Conservation (phyloP, 1,140 invertebrate species). For the Bombus haemorrhoidalis region DNA sequence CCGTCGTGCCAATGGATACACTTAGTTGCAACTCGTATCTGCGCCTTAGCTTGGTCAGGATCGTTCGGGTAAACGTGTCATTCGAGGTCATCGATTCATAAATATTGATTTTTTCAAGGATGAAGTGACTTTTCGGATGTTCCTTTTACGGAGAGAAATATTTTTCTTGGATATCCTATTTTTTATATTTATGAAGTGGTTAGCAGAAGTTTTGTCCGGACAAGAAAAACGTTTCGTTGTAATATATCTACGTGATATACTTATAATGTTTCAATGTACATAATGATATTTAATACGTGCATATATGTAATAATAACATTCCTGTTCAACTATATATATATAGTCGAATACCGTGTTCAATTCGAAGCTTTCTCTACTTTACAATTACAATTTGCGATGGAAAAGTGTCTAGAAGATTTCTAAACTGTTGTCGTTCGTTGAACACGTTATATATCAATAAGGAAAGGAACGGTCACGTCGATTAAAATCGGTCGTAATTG, state of each 20-base stretch:
- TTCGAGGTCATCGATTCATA: neutral
- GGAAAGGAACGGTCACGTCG: neutral
- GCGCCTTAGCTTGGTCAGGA: slow-evolving; percentile 7
- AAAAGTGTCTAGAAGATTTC: slow-evolving; percentile 40
- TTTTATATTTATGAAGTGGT: too few relatives aligned
- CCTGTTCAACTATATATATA: too few relatives aligned
- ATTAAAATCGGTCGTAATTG: neutral
- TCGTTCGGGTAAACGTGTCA: neutral
- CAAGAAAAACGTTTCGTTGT: too few relatives aligned
- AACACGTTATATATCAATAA: neutral
- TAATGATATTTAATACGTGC: too few relatives aligned
- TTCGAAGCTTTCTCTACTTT: slow-evolving; percentile 55
- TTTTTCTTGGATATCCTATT: too few relatives aligned
- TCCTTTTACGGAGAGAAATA: neutral
- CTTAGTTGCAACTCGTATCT: neutral
- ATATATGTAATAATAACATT: too few relatives aligned
- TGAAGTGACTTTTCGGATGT: too few relatives aligned
- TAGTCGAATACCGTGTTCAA: slow-evolving; percentile 46
- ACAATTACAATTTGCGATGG: slow-evolving; percentile 12
- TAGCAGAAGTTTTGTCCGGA: neutral
- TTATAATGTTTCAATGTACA: too few relatives aligned
- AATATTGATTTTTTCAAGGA: neutral
- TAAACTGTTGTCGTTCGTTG: neutral
- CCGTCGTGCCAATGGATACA: neutral
- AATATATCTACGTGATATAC: too few relatives aligned